Conservation (phyloP, 2,797 vertebrate species). For the Mus minutoides region DNA sequence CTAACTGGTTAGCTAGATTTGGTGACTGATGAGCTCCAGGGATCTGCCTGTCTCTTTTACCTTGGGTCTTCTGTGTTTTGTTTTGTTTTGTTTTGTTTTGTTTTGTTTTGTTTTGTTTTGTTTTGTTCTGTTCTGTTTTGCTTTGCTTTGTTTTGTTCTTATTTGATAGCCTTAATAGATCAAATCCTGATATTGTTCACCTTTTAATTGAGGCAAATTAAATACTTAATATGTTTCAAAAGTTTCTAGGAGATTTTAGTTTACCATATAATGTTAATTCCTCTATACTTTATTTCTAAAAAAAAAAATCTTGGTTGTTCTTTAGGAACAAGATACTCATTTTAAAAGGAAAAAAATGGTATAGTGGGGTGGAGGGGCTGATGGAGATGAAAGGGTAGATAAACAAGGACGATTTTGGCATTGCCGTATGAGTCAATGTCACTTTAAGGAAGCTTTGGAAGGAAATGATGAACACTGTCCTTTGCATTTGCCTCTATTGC, state of each 20-base stretch:
- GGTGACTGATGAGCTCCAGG: too few relatives aligned
- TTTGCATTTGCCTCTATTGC: neutral
- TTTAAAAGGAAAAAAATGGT: neutral
- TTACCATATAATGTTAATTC: neutral
- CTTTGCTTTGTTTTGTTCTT: neutral
- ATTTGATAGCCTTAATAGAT: neutral
- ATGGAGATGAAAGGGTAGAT: neutral
- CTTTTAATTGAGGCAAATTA: constrained; percentile 1
- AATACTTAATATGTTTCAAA: neutral
- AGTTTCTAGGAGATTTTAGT: neutral
- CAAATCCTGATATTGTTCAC: neutral
- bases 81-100: neutral
- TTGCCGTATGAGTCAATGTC: neutral
- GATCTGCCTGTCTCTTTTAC: neutral
- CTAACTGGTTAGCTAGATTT: neutral
- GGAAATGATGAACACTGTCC: neutral
- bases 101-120: neutral
- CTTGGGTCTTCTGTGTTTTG: neutral
- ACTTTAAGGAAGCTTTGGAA: constrained; percentile 34
- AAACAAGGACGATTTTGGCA: neutral
- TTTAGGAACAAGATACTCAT: neutral
- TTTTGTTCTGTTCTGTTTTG: neutral
- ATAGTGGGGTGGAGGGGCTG: too few relatives aligned
- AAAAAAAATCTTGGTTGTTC: neutral
- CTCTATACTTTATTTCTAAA: constrained; percentile 28